phyloP scores from a whole-genome alignment of 2,113 vertebrate genomes.

The Paralichthys olivaceus region DNA sequence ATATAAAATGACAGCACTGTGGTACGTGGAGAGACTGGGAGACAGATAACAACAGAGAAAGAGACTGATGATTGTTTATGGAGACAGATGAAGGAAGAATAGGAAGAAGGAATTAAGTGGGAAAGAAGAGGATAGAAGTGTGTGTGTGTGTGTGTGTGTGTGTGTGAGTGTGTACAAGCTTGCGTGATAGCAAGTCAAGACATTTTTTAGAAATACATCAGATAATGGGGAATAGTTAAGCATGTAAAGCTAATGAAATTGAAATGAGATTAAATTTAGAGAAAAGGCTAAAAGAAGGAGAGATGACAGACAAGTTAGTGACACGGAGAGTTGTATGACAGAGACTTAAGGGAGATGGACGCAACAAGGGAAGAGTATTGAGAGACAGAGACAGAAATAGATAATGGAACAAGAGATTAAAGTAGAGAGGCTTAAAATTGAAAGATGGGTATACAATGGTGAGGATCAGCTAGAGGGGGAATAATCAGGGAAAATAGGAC shows the following conservation, averaged over 20 bases:
- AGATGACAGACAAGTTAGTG: not conserved
- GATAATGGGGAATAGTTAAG: slow-evolving; percentile 4
- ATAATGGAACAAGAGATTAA: slow-evolving; percentile 8
- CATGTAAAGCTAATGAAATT: slow-evolving; percentile 29
- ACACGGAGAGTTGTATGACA: slow-evolving; percentile 31
- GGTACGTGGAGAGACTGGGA: not conserved
- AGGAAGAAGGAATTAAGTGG: slow-evolving; percentile 6
- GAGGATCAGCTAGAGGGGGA: not conserved
- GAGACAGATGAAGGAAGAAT: slow-evolving; percentile 28
- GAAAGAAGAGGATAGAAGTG: slow-evolving; percentile 14
- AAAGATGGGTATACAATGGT: not conserved
- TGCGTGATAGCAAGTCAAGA: too few relatives aligned
- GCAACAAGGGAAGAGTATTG: slow-evolving; percentile 1
- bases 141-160: not conserved
- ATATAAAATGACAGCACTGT: slow-evolving; percentile 25
- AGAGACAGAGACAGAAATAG: slow-evolving; percentile 9
- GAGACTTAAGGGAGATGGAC: slow-evolving; percentile 46
- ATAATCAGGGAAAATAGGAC: not conserved
- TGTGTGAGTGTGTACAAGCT: too few relatives aligned
- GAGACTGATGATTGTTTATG: not conserved
- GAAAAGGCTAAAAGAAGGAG: not conserved
- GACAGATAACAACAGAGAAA: slow-evolving; percentile 17
- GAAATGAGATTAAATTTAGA: slow-evolving; percentile 40
- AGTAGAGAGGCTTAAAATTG: slow-evolving; percentile 9
- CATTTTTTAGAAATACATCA: too few relatives aligned